These are phyloP conservation scores for Drosophila repleta DNA, from an alignment of 1,140 invertebrate genomes.

Conservation along the genomic window DNA sequence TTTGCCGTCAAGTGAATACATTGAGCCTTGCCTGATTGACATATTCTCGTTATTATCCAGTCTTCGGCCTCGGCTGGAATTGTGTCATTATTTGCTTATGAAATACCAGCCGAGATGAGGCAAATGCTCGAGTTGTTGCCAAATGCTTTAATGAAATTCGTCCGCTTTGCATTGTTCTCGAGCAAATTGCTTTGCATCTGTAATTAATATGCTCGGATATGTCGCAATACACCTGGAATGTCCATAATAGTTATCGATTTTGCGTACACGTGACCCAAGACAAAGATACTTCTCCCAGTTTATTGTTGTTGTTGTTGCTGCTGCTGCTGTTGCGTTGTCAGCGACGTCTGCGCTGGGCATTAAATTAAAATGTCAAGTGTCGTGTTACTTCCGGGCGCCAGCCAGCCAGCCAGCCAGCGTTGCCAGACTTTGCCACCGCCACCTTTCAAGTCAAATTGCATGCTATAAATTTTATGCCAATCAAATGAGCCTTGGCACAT, in stretches of 20 bases:
- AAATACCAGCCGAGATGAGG: not conserved
- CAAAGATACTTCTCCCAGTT: slow-evolving; percentile 7
- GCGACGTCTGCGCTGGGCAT: slow-evolving; percentile 63
- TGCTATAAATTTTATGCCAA: slow-evolving; percentile 80
- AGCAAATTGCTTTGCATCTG: slow-evolving; percentile 18
- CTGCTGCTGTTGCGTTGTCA: slow-evolving; percentile 31
- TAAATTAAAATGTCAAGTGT: slow-evolving; percentile 82
- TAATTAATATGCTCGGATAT: slow-evolving; percentile 42
- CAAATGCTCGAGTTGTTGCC: not conserved
- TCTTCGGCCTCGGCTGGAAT: slow-evolving; percentile 1
- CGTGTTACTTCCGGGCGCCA: slow-evolving; percentile 76
- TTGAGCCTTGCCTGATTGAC: not conserved
- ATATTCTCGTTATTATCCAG: slow-evolving; percentile 14
- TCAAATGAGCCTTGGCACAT: slow-evolving; percentile 74
- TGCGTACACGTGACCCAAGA: slow-evolving; percentile 3
- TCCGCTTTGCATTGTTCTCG: not conserved
- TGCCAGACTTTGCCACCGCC: slow-evolving; percentile 13
- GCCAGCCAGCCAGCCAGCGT: slow-evolving; percentile 43
- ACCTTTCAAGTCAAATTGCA: slow-evolving; percentile 73
- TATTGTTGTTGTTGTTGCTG: slow-evolving; percentile 47
- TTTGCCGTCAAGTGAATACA: slow-evolving; percentile 1
- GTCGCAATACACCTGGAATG: slow-evolving; percentile 19
- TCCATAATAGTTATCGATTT: slow-evolving; percentile 45
- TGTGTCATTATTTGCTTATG: slow-evolving; percentile 29
- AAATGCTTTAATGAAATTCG: not conserved